These are phyloP conservation scores for Epiblema foenella DNA, from an alignment of 2,888 invertebrate species.

Conservation along the genomic window DNA sequence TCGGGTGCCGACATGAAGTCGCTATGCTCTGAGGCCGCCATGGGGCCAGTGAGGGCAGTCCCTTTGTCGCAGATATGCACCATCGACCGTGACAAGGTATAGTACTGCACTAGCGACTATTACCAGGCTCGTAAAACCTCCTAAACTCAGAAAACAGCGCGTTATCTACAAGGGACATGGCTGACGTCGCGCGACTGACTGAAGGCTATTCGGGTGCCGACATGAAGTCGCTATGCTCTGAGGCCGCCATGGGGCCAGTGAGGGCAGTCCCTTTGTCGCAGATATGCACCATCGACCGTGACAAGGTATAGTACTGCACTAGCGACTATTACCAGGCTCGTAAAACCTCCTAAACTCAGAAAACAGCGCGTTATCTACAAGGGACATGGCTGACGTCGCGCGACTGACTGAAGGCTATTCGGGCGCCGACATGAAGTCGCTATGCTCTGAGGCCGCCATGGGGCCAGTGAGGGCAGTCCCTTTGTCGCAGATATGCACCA, in stretches of 20 bases:
- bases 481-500: too few species aligned
- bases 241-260: slow-evolving; percentile 98
- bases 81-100: too few species aligned
- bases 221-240: slow-evolving; percentile 95
- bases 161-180: slow-evolving; percentile 86
- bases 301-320: too few species aligned
- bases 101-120: too few species aligned
- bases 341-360: slow-evolving; percentile 89
- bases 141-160: slow-evolving; percentile 88
- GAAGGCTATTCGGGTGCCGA: slow-evolving; percentile 98
- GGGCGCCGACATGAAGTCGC: slow-evolving; percentile 96
- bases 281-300: too few species aligned
- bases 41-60: slow-evolving; percentile 97
- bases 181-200: slow-evolving; percentile 88
- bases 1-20: slow-evolving; percentile 98
- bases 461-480: slow-evolving; percentile 96
- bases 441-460: slow-evolving; percentile 98
- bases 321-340: slow-evolving; percentile 92
- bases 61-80: too few species aligned
- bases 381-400: slow-evolving; percentile 88
- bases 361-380: slow-evolving; percentile 84
- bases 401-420: slow-evolving; percentile 94
- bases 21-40: slow-evolving; percentile 97
- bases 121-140: slow-evolving; percentile 90
- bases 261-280: too few species aligned